A percentile compares a stretch with the other conserved stretches of the same genome.
Evolutionary conservation across 2,797 vertebrate species (phyloP).

Genomic region (Lepidocolaptes lacrymiger): DNA sequence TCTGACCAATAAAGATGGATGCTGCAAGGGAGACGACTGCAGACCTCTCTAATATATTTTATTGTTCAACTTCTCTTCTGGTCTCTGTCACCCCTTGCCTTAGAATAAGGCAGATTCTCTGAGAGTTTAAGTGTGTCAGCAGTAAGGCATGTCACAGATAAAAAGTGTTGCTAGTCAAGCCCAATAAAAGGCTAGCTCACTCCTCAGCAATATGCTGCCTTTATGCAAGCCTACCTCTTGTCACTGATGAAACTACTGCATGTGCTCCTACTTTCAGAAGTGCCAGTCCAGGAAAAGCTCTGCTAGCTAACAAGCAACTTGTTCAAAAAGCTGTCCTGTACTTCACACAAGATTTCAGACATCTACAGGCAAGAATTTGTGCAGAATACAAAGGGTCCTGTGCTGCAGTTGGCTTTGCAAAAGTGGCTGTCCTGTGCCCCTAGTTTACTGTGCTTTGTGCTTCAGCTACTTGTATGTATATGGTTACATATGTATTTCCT

Average conservation of each 20-base stretch:
- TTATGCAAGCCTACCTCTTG: constrained; percentile 44
- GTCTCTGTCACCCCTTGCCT: neutral
- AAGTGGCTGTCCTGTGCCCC: neutral
- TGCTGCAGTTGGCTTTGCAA: neutral
- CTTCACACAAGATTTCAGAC: neutral
- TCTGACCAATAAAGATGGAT: neutral
- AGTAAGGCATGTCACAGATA: neutral
- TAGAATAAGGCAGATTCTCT: neutral
- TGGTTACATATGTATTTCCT: neutral
- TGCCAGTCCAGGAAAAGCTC: neutral
- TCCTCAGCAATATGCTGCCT: constrained; percentile 14
- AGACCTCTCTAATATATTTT: neutral
- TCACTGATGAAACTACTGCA: neutral
- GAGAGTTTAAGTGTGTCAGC: neutral
- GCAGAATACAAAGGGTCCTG: neutral
- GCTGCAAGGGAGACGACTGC: neutral
- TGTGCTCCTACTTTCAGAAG: neutral
- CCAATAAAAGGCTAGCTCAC: constrained; percentile 3
- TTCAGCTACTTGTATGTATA: neutral
- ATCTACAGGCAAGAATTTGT: neutral
- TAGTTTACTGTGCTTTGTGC: neutral
- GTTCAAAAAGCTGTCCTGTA: neutral
- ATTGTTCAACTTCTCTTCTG: neutral
- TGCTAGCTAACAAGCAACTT: neutral
- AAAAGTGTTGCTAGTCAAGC: neutral